Evolutionary conservation across 2,113 vertebrate genomes (phyloP), one percentile per base, ranked within the genome.

Genomic region (Gila orcuttii): DNA sequence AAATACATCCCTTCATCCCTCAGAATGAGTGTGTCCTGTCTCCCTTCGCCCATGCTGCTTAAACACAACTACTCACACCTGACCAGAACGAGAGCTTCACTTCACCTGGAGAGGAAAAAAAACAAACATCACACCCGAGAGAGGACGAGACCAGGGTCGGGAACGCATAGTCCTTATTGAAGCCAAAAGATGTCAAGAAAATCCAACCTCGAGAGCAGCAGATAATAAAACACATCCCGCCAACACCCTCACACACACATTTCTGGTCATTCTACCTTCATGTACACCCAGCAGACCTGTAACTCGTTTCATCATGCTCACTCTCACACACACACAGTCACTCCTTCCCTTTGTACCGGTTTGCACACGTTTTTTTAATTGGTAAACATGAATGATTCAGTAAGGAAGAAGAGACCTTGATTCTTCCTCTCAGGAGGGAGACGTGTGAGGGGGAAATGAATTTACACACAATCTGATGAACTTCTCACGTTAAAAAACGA

Each of bases 41-140:
- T 94, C 94, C 93, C 96, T 93, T 94, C 68, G 3, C 94, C 94
- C 91, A 92, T 94, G 95, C 94, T 94, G 95, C 95, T 93, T 83
- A 90, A 79, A 84, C 31, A 84, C 23, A 86, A 82, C 68, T 47
- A 74, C 31, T 80, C 60, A 78, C 79, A 83, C 28, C 79, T 60
- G 19, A 79, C 77, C 21, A 5, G 7, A 39, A 71, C 9, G 11
- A 73, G 36, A 73, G 36, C 36, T 71, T 71, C 19, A 9, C 66
- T 39, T 69, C 33, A 21, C 69, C 68, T 71, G 59, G 45, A 85
- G 31, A 60, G 55, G 13, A 28, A 42, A 76, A 13, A 62, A 62
- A 62, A 17, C 33, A 12, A 42, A 42, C 7, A 47, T 21, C 6
- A 23, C 71, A 50, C 42, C 39, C 0, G n/a, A 80, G 21, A 45